These are phyloP conservation scores for Brachionus koreanus DNA, from an alignment of 1,140 invertebrate species.

Conservation along the genomic window DNA sequence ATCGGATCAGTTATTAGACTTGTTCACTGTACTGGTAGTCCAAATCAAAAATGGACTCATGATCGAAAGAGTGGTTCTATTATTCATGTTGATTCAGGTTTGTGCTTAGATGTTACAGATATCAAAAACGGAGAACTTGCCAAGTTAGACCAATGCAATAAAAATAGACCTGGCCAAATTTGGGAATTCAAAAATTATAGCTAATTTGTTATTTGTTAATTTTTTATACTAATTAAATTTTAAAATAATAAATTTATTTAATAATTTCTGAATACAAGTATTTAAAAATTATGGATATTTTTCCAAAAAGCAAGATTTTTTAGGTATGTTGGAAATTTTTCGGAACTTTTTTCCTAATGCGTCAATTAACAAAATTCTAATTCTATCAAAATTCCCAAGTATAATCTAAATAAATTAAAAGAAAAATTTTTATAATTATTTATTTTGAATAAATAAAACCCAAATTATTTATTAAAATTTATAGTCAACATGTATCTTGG, in stretches of 20 bases:
- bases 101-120: constrained; percentile 50
- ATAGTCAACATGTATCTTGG: not conserved
- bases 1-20: not conserved
- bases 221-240: not conserved
- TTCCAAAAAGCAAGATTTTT: too few relatives aligned
- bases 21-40: not conserved
- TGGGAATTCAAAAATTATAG: constrained; percentile 49
- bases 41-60: constrained; percentile 18
- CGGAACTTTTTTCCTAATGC: too few relatives aligned
- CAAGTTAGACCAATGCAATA: constrained; percentile 48
- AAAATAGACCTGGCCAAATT: constrained; percentile 49
- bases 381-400: too few relatives aligned
- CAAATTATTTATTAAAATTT: not conserved
- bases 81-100: constrained; percentile 47
- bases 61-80: constrained; percentile 48
- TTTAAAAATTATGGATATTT: not conserved
- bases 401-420: too few relatives aligned
- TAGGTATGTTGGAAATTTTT: too few relatives aligned
- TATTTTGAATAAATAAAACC: too few relatives aligned
- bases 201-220: constrained; percentile 25
- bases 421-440: too few relatives aligned
- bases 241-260: not conserved
- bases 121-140: constrained; percentile 48
- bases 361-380: too few relatives aligned
- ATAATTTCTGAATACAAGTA: not conserved